Evolutionary conservation across 2,888 invertebrate genomes (phyloP), one percentile per base, ranked within the genome.

Genomic region (Apodemia duryi): DNA sequence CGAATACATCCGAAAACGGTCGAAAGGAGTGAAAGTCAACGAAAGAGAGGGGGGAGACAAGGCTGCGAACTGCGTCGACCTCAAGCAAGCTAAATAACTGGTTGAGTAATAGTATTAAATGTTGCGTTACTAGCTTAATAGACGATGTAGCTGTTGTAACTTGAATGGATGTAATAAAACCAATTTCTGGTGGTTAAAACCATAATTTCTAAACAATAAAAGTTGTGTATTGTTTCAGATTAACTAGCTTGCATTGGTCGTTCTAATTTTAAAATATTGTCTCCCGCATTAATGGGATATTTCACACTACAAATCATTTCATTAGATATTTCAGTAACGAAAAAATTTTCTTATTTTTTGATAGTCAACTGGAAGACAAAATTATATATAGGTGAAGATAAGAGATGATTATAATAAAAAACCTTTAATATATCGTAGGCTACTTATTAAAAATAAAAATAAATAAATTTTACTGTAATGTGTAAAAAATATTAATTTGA

Each of bases 81-180:
- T 77, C 78, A 85, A 46, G 80, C 84, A 82, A 82, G 85, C 86
- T 80, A 84, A 86, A 86, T 85, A 83, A 82, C 84, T 74, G 74
- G 81, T 89, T 88, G 88, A 83, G 90, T 88, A 90, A 89, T 84
- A 79, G 80, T 81, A 86, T 84, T 85, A 84, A 84, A 77, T 77
- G 77, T 88, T 88, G 87, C 87, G 84, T 83, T 85, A 75, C 13
- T 46, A 46, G 74, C 74, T 78, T 82, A 82, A 82, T 82, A 71
- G 82, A 57, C 57, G 57, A 81, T 77, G 74, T 46, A n/a, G 46
- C 76, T 76, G 63, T 66, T 63, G 65, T 67, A 65, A 65, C 62
- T 41, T 43, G 41, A 65, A 62, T 65, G 64, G 61, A 65, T 61
- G 49, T 49, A 61, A 51, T 51, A 61, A 52, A 49, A 35, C 63